Base-by-base conservation (phyloP, 2,888 invertebrate genomes). In the Hypolimnas misippus region DNA sequence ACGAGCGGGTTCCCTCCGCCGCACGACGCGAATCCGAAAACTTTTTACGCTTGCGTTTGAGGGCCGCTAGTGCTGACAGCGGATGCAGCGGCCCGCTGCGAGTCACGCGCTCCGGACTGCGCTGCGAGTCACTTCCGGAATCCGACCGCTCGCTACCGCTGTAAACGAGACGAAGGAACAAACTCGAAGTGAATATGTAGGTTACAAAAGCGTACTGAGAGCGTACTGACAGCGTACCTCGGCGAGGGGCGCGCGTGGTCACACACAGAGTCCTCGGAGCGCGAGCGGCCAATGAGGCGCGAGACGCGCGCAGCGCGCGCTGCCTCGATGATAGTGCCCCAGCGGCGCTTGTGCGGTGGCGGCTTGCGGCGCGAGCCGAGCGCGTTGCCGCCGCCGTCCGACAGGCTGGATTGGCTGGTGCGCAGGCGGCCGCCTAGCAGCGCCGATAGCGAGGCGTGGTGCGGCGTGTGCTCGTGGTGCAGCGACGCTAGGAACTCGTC, bases 301-400 rank as follows among this genome's bases (percentile, higher is more conserved):
- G 96, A 95, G 53, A 97, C 96, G 75, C 95, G 94, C 29, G 96
- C 96, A 65, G 95, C 94, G 77, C 96, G 96, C 44, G 97, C 97
- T 50, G 97, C 97, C 81, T 97, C 97, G 79, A 97, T 97, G 66
- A 97, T 92, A 42, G 97, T 97, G 66, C 96, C 96, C 96, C 96
- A 96, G 74, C 95, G 94, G 35, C 96, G 94, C 84, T 96, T 96
- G 84, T 96, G 95, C 7, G 94, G 93, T 29, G 93, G 87, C 57
- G 83, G 82, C 78, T 84, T 85, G 78, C 88, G 86, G 92, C 50
- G 93, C 87, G 65, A 79, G 78, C 82, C 78, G 82, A 81, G 56
- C 78, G 79, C 66, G 62, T 66, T 44, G 65, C 70, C 68, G 57
- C 70, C 71, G 58, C 71, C 71, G 81, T 88, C 87, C n/a, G 87